Evolutionary conservation across 2,113 vertebrate genomes (phyloP).

Genomic region (Lipotes vexillifer): DNA sequence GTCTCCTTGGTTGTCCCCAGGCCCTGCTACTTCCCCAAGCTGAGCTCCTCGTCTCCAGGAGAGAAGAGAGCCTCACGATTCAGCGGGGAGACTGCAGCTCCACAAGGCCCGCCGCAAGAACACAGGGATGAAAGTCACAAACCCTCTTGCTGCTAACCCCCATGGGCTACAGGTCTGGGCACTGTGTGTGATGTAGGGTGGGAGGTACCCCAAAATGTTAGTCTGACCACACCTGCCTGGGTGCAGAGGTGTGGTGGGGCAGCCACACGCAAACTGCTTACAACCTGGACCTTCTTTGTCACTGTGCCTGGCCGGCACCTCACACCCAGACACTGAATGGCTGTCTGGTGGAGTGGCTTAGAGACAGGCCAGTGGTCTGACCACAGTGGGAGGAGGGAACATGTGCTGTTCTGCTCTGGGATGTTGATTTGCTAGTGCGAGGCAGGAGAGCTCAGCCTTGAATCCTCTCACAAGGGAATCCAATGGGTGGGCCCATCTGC

Average conservation of each 20-base stretch:
- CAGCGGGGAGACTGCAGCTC: neutral
- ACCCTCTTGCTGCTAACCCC: neutral
- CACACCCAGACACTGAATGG: neutral
- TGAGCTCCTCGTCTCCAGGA: neutral
- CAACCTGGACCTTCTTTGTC: neutral
- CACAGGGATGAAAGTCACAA: neutral
- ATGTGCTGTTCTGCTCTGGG: neutral
- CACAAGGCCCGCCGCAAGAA: neutral
- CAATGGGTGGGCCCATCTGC: neutral
- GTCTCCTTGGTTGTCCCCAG: neutral
- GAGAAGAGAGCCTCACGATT: neutral
- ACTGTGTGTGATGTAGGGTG: neutral
- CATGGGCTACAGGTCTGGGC: neutral
- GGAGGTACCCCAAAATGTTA: neutral
- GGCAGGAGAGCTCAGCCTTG: neutral
- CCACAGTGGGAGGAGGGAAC: accelerated
- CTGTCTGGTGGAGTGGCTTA: too few relatives aligned
- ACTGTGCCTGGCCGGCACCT: neutral
- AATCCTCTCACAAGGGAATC: neutral
- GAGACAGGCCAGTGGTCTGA: neutral
- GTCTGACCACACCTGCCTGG: neutral
- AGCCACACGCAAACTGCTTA: neutral
- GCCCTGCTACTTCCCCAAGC: neutral
- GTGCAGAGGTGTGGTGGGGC: neutral
- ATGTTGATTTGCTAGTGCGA: neutral